These are phyloP conservation scores for Lordiphosa collinella DNA, from an alignment of 1,140 invertebrate species.

Conservation along the genomic window DNA sequence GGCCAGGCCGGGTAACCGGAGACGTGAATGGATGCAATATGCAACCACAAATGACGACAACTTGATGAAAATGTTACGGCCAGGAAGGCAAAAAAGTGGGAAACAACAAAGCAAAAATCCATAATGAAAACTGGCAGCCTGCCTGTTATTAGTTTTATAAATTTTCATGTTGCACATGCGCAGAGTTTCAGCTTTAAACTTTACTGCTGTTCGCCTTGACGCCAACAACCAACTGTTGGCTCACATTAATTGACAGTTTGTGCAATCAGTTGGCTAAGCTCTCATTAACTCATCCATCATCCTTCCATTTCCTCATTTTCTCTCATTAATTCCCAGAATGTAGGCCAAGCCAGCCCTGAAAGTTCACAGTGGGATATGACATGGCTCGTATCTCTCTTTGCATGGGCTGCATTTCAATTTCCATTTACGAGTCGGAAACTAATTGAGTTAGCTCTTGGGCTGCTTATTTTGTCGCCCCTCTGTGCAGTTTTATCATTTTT, in stretches of 20 bases:
- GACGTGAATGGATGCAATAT: slow-evolving; percentile 25
- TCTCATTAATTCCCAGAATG: slow-evolving; percentile 36
- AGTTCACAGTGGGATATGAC: slow-evolving; percentile 24
- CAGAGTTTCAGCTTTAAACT: neutral
- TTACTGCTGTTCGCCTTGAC: slow-evolving; percentile 6
- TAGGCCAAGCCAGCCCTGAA: slow-evolving; percentile 37
- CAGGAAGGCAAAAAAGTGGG: slow-evolving; percentile 2
- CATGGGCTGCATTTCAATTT: slow-evolving; percentile 39
- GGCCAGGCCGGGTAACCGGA: slow-evolving; percentile 28
- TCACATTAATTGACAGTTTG: slow-evolving; percentile 48
- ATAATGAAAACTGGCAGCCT: slow-evolving; percentile 42
- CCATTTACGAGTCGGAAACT: slow-evolving; percentile 31
- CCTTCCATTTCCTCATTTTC: neutral
- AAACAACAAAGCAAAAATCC: slow-evolving; percentile 1
- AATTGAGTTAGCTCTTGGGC: slow-evolving; percentile 29
- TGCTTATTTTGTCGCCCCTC: slow-evolving; percentile 22
- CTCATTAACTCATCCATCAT: slow-evolving; percentile 57
- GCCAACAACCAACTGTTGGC: slow-evolving; percentile 27
- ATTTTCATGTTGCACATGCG: slow-evolving; percentile 32
- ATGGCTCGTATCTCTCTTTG: neutral
- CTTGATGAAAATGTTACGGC: slow-evolving; percentile 43
- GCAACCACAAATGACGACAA: slow-evolving; percentile 25
- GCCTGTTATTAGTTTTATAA: slow-evolving; percentile 32
- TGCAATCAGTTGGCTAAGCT: slow-evolving; percentile 36
- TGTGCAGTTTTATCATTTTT: slow-evolving; percentile 7